Evolutionary conservation across 1,140 invertebrate species (phyloP).

Genomic region (Rhopalosiphum maidis): DNA sequence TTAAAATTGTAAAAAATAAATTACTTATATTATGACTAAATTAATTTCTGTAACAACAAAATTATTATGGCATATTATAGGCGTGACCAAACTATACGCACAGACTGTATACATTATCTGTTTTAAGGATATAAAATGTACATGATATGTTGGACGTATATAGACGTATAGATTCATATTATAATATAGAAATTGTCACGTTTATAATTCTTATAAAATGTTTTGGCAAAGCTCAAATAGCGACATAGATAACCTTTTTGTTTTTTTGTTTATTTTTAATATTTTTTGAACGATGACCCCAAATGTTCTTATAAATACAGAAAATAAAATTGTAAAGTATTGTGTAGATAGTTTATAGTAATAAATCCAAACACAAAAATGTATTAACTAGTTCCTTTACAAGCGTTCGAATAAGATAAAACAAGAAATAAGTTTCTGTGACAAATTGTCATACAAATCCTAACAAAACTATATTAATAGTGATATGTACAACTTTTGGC

Average conservation of each 20-base stretch:
- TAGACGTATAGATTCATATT: not conserved
- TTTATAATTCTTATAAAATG: not conserved
- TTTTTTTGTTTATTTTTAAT: not conserved
- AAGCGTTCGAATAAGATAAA: not conserved
- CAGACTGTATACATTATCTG: not conserved
- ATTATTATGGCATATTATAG: not conserved
- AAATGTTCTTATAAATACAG: not conserved
- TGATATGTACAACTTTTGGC: not conserved
- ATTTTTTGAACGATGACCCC: not conserved
- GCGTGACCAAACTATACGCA: not conserved
- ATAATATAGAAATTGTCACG: not conserved
- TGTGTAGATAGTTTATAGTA: no score
- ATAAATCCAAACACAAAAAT: no score
- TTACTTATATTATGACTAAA: conserved; percentile 1
- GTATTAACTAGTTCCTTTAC: not conserved
- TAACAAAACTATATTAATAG: not conserved
- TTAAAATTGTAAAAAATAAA: not conserved
- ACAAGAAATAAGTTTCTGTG: not conserved
- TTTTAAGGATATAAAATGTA: not conserved
- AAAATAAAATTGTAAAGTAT: no score
- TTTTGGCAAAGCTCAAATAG: not conserved
- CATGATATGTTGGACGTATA: not conserved
- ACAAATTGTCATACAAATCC: not conserved
- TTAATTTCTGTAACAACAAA: not conserved
- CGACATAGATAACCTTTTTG: not conserved